phyloP scores from a whole-genome alignment of 2,797 vertebrate species.

The Diplodus sargus region DNA sequence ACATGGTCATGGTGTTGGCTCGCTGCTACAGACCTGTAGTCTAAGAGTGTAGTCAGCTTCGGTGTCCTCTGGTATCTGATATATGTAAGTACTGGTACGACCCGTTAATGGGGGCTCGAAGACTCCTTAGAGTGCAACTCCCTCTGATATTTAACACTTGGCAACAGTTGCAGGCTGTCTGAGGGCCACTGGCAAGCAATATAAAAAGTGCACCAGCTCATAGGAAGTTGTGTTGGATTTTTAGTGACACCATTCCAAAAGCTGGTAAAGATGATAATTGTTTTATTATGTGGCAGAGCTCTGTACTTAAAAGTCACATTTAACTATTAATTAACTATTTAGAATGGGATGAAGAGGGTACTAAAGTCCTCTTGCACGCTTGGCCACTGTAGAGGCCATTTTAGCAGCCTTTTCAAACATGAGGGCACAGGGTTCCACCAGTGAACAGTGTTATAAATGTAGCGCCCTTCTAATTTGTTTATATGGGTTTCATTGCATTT shows the following conservation, averaged over 20 bases:
- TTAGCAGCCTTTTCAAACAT: no score
- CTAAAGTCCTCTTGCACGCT: no score
- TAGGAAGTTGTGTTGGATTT: background rate
- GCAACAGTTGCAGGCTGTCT: background rate
- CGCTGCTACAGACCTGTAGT: constrained; percentile 24
- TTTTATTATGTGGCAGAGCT: background rate
- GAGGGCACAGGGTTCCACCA: no score
- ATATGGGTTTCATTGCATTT: no score
- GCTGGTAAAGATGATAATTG: background rate
- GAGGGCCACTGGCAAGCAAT: background rate
- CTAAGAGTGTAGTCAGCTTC: constrained; percentile 9
- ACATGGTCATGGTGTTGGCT: background rate
- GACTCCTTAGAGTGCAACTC: background rate
- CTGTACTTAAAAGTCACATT: background rate
- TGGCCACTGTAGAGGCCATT: no score
- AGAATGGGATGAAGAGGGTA: background rate
- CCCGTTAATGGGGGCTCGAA: background rate
- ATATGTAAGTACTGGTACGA: background rate
- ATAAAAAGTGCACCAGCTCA: background rate
- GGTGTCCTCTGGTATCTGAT: constrained; percentile 11
- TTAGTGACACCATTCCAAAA: background rate
- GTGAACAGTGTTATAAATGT: no score
- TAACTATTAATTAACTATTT: background rate
- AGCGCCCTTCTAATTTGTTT: no score
- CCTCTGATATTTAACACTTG: constrained; percentile 1